These are phyloP conservation scores for Eupithecia exiguata DNA, from an alignment of 2,888 invertebrate genomes.

Conservation along the genomic window DNA sequence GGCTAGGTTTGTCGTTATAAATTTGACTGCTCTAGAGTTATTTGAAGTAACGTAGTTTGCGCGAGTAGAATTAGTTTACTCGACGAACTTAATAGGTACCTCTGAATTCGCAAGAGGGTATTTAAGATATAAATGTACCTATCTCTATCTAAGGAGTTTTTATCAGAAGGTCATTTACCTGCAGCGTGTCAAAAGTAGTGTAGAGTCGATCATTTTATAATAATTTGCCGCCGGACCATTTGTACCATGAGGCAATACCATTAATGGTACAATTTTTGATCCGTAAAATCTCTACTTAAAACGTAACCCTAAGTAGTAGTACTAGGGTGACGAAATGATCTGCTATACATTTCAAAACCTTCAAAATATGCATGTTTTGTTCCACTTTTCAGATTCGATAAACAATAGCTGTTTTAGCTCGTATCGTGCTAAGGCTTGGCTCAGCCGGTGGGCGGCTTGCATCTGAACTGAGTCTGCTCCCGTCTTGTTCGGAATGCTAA, in stretches of 20 bases:
- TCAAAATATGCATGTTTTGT: constrained; percentile 14
- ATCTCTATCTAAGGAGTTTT: not conserved
- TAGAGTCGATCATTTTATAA: not conserved
- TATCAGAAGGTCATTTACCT: not conserved
- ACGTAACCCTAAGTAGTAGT: not conserved
- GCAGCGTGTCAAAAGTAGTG: not conserved
- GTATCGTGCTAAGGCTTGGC: constrained; percentile 38
- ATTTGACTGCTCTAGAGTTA: not conserved
- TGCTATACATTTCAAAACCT: not conserved
- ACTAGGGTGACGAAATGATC: not conserved
- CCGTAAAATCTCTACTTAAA: not conserved
- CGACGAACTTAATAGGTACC: not conserved
- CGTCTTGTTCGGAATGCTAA: constrained; percentile 45
- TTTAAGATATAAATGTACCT: not conserved
- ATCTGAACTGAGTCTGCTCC: constrained; percentile 32
- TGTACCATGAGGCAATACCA: no score
- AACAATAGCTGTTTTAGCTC: constrained; percentile 39
- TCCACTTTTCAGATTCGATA: constrained; percentile 31
- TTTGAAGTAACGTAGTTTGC: not conserved
- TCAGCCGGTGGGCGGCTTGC: constrained; percentile 38
- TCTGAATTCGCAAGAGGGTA: not conserved
- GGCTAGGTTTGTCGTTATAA: not conserved
- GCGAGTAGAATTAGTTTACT: not conserved
- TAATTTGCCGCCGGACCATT: no score
- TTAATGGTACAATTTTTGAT: no score